Conservation (phyloP, 2,888 invertebrate species). For the Copidosoma aretas region DNA sequence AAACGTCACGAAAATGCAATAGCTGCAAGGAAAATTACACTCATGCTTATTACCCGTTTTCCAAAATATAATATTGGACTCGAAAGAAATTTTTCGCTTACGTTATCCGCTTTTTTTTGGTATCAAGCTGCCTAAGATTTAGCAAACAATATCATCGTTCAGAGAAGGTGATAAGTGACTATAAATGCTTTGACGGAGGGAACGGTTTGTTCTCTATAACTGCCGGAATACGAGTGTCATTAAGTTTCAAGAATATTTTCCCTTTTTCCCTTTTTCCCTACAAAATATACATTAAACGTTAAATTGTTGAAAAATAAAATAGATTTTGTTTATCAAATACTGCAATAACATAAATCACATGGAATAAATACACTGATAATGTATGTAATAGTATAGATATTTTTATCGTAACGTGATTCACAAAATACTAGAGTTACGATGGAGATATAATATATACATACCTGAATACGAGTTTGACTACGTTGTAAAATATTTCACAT, state of each 20-base stretch:
- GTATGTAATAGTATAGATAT: too few relatives aligned
- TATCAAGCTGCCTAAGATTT: conserved; percentile 57
- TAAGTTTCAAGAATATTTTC: too few relatives aligned
- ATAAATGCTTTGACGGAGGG: conserved; percentile 29
- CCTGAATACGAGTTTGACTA: too few relatives aligned
- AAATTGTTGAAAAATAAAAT: too few relatives aligned
- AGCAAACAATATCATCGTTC: conserved; percentile 44
- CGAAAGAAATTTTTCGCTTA: too few relatives aligned
- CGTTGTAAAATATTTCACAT: conserved; percentile 5
- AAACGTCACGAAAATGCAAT: conserved; percentile 52
- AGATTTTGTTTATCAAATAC: not conserved
- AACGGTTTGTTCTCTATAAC: conserved; percentile 11
- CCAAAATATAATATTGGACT: conserved; percentile 38
- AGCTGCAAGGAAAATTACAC: conserved; percentile 60
- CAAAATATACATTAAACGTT: too few relatives aligned
- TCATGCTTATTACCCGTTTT: conserved; percentile 42
- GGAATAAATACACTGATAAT: too few relatives aligned
- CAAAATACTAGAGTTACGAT: too few relatives aligned
- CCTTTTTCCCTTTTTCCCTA: too few relatives aligned
- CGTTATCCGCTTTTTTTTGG: conserved; percentile 48
- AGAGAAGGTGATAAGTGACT: conserved; percentile 30
- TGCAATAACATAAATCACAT: not conserved
- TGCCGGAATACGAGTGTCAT: too few relatives aligned
- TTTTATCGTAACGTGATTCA: too few relatives aligned
- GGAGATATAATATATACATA: too few relatives aligned